A percentile compares a stretch with the other conserved stretches of the same genome.
phyloP scores from a whole-genome alignment of 1,140 invertebrate genomes.

The Drosophila sturtevanti region DNA sequence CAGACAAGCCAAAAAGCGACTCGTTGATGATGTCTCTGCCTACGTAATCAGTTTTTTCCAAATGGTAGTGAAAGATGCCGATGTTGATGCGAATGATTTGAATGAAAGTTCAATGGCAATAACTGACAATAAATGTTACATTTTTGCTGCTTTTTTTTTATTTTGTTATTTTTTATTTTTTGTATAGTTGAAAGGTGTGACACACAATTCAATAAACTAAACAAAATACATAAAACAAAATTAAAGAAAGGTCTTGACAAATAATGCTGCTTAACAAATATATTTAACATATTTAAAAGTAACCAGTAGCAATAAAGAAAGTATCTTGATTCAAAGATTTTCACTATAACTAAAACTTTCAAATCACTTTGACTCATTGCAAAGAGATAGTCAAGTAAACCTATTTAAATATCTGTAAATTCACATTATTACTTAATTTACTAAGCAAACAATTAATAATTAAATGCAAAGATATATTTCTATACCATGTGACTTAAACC shows the following conservation, averaged over 20 bases:
- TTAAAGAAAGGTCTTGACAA: not conserved
- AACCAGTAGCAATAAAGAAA: not conserved
- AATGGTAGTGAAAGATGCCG: conserved; percentile 27
- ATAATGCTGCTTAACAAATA: not conserved
- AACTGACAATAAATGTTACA: not conserved
- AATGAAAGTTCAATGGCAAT: conserved; percentile 33
- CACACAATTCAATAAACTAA: not conserved
- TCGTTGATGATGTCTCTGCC: conserved; percentile 40
- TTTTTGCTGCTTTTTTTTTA: not conserved
- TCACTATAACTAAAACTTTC: too few relatives aligned
- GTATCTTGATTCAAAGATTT: not conserved
- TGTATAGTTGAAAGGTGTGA: conserved; percentile 8
- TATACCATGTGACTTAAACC: too few relatives aligned
- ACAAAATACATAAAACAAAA: not conserved
- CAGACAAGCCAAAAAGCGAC: not conserved
- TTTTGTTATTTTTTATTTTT: not conserved
- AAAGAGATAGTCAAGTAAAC: too few relatives aligned
- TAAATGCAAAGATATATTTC: too few relatives aligned
- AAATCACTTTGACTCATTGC: too few relatives aligned
- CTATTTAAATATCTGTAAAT: too few relatives aligned
- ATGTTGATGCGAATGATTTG: conserved; percentile 26
- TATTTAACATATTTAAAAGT: not conserved
- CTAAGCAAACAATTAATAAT: too few relatives aligned
- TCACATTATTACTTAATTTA: too few relatives aligned
- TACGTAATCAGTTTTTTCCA: conserved; percentile 53